phyloP scores from a whole-genome alignment of 2,888 invertebrate species.

The Eilema depressum region DNA sequence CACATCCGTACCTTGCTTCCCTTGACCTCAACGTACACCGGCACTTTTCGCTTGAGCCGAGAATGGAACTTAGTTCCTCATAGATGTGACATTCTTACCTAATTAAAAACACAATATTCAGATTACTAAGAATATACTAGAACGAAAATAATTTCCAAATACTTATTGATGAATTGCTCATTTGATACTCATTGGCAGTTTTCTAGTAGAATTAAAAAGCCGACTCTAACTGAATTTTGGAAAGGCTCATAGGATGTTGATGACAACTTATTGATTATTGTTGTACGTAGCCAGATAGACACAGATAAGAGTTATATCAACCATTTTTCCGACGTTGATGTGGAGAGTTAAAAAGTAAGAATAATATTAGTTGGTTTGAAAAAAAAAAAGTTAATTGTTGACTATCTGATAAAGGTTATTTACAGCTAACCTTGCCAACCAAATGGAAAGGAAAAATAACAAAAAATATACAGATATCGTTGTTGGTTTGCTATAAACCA shows the following conservation, averaged over 20 bases:
- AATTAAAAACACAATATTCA: neutral
- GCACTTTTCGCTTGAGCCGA: too few species aligned
- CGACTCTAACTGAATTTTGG: too few species aligned
- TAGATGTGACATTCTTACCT: neutral
- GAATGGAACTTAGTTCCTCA: too few species aligned
- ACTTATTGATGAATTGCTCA: too few species aligned
- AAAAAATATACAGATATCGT: neutral
- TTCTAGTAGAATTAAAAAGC: too few species aligned
- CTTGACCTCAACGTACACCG: neutral
- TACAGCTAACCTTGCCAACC: neutral
- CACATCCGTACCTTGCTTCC: too few species aligned
- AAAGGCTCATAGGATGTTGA: too few species aligned
- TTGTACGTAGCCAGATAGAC: neutral
- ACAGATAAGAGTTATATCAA: neutral
- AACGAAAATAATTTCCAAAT: too few species aligned
- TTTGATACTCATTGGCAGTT: too few species aligned
- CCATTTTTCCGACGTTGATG: neutral
- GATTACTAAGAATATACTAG: neutral
- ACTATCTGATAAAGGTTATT: constrained; percentile 5
- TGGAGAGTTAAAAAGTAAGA: neutral
- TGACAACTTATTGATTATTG: neutral
- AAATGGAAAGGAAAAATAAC: constrained; percentile 3
- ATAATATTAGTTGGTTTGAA: neutral
- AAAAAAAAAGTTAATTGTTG: neutral
- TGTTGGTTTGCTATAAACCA: neutral